Percentiles rank a stretch among this genome's conserved stretches.
These are phyloP conservation scores for Nymphicus hollandicus DNA, from an alignment of 2,113 vertebrate genomes.

Conservation along the genomic window DNA sequence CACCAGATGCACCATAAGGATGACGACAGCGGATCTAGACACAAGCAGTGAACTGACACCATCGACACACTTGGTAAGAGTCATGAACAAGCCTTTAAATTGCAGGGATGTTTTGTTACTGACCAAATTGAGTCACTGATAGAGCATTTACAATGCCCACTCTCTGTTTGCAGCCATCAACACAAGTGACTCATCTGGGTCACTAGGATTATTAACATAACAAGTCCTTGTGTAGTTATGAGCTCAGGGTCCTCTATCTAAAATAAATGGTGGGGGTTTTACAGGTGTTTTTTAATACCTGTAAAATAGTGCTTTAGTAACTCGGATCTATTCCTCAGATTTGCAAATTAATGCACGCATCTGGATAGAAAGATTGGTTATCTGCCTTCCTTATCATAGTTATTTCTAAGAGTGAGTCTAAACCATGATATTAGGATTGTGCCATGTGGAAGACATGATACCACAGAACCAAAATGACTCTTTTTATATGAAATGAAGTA, in stretches of 20 bases:
- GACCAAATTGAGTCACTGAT: rapidly evolving
- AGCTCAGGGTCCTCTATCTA: not conserved
- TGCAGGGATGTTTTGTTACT: not conserved
- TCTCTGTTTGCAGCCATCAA: not conserved
- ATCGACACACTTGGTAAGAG: not conserved
- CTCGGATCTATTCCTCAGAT: not conserved
- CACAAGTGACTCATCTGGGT: not conserved
- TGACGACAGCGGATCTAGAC: not conserved
- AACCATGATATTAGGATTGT: not conserved
- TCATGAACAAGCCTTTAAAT: not conserved
- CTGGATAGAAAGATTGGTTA: not conserved
- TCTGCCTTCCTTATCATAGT: not conserved
- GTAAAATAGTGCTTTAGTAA: not conserved
- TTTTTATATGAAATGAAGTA: not conserved
- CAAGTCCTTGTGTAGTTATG: not conserved
- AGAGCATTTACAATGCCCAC: not conserved
- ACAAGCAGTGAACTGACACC: not conserved
- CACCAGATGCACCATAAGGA: not conserved
- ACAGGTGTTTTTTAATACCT: not conserved
- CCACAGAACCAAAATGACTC: not conserved
- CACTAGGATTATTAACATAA: not conserved
- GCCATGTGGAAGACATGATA: not conserved
- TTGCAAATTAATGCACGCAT: not conserved
- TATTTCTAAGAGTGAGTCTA: not conserved
- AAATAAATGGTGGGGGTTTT: not conserved